These are phyloP conservation scores for Meiosimyza decipiens DNA, from an alignment of 2,888 invertebrate species.

Conservation along the genomic window DNA sequence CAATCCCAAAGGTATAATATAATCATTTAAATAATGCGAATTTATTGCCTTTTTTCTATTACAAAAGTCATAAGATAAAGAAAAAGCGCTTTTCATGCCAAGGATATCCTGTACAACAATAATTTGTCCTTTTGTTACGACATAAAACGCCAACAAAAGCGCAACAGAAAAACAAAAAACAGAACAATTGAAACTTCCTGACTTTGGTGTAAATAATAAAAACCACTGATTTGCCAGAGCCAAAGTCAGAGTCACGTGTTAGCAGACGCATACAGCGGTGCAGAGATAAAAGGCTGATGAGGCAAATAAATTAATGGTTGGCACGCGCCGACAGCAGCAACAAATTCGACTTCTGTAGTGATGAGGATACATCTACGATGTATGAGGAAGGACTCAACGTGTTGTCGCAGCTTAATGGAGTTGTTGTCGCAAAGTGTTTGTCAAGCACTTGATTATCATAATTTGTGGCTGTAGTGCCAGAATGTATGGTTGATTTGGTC, in stretches of 20 bases:
- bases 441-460: conserved; percentile 35
- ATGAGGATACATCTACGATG: not conserved
- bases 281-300: conserved; percentile 28
- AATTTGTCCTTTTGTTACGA: conserved; percentile 35
- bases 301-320: conserved; percentile 62
- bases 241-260: conserved; percentile 27
- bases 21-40: conserved; percentile 33
- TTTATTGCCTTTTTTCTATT: conserved; percentile 25
- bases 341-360: not conserved
- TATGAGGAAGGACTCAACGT: not conserved
- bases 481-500: not conserved
- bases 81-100: conserved; percentile 26
- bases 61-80: conserved; percentile 24
- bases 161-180: conserved; percentile 18
- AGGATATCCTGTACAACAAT: conserved; percentile 27
- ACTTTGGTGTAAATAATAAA: conserved; percentile 58
- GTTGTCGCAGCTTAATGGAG: conserved; percentile 22
- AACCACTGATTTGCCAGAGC: conserved; percentile 58
- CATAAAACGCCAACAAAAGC: conserved; percentile 15
- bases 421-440: conserved; percentile 35
- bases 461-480: conserved; percentile 28
- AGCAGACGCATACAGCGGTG: conserved; percentile 6
- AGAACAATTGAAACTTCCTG: conserved; percentile 32
- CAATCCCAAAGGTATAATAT: conserved; percentile 12
- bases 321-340: conserved; percentile 52